A percentile compares a stretch with the other conserved stretches of the same genome.
phyloP scores from a whole-genome alignment of 2,888 invertebrate genomes.

The Erebia palarica region DNA sequence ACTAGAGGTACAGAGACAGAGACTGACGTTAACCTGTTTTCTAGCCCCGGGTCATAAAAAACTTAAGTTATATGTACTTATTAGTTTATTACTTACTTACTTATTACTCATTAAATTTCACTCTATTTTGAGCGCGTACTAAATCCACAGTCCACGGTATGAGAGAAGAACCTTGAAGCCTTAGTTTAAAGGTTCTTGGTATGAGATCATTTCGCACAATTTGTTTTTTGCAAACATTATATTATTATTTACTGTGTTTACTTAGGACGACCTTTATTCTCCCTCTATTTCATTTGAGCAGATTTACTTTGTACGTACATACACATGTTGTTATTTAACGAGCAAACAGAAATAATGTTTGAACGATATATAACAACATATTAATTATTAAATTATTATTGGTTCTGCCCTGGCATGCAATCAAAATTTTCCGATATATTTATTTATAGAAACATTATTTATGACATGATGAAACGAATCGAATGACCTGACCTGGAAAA shows the following conservation, averaged over 20 bases:
- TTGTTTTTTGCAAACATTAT: constrained; percentile 10
- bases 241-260: constrained; percentile 3
- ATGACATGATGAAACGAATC: too few species aligned
- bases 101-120: too few species aligned
- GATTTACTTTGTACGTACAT: background rate
- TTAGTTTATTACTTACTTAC: too few species aligned
- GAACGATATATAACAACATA: too few species aligned
- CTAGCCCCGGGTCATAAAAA: too few species aligned
- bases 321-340: constrained; percentile 1
- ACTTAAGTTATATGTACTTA: too few species aligned
- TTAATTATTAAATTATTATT: background rate
- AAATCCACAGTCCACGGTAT: background rate
- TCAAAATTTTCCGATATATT: too few species aligned
- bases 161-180: too few species aligned
- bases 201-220: background rate
- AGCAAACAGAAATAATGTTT: background rate
- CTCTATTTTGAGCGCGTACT: background rate
- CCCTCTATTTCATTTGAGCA: background rate
- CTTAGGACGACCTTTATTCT: constrained; percentile 9
- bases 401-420: background rate
- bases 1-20: too few species aligned
- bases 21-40: too few species aligned
- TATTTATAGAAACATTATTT: too few species aligned
- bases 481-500: too few species aligned
- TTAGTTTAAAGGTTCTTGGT: background rate